phyloP scores from a whole-genome alignment of 2,888 invertebrate species.

The Drosophila engyochracea region DNA sequence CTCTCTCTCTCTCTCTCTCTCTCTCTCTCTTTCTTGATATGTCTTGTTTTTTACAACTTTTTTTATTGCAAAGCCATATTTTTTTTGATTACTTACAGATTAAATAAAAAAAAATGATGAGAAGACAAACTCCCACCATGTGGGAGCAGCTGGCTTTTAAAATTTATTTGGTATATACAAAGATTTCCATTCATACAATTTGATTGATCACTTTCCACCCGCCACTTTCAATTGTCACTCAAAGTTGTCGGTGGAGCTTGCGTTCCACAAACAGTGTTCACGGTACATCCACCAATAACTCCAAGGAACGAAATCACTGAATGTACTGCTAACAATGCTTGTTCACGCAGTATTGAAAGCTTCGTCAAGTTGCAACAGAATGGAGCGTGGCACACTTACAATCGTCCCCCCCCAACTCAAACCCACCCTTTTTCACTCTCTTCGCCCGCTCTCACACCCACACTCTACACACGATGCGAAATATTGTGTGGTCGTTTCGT shows the following conservation, averaged over 20 bases:
- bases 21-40: no score
- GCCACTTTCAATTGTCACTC: constrained; percentile 5
- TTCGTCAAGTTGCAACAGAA: constrained; percentile 47
- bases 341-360: constrained; percentile 28
- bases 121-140: neutral
- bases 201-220: constrained; percentile 2
- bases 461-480: constrained; percentile 13
- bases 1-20: neutral
- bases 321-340: constrained; percentile 29
- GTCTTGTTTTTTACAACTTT: no score
- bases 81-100: neutral
- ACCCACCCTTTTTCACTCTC: constrained; percentile 3
- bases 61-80: no score
- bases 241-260: constrained; percentile 33
- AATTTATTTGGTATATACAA: neutral
- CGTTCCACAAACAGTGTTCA: constrained; percentile 36
- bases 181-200: neutral
- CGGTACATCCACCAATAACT: constrained; percentile 3
- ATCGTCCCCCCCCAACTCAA: constrained; percentile 2
- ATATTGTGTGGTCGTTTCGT: constrained; percentile 19
- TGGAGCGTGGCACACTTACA: constrained; percentile 67
- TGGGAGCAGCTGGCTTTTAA: neutral
- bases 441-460: constrained; percentile 2
- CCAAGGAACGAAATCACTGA: constrained; percentile 9
- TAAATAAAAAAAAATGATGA: neutral